phyloP scores from a whole-genome alignment of 2,888 invertebrate species.

The Muscina levida region DNA sequence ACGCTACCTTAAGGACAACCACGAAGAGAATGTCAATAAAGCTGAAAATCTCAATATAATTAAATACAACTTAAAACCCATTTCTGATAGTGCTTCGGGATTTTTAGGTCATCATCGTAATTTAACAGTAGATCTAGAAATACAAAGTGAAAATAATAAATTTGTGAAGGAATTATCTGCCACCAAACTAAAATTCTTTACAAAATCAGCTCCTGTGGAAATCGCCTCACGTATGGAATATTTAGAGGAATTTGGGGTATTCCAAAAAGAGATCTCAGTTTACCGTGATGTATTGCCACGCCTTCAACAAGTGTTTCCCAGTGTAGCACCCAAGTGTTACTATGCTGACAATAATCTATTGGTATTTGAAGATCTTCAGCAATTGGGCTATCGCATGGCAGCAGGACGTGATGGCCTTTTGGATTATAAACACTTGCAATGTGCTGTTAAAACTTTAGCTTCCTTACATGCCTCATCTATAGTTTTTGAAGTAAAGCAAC shows the following conservation, averaged over 20 bases:
- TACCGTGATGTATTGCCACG: constrained; percentile 79
- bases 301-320: constrained; percentile 71
- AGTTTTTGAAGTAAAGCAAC: constrained; percentile 76
- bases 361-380: constrained; percentile 80
- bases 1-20: constrained; percentile 53
- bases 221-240: constrained; percentile 81
- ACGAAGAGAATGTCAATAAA: not conserved
- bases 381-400: constrained; percentile 75
- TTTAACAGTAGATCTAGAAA: constrained; percentile 71
- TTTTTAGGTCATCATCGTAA: constrained; percentile 76
- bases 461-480: constrained; percentile 80
- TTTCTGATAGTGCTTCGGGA: constrained; percentile 74
- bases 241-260: constrained; percentile 80
- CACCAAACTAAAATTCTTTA: constrained; percentile 80
- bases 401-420: constrained; percentile 73
- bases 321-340: constrained; percentile 78
- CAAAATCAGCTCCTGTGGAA: constrained; percentile 83
- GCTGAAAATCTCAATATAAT: constrained; percentile 68
- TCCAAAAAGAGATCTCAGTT: constrained; percentile 80
- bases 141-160: constrained; percentile 50
- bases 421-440: constrained; percentile 78
- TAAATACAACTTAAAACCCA: constrained; percentile 70
- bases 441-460: constrained; percentile 78
- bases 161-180: constrained; percentile 44
- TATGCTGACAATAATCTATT: constrained; percentile 77